phyloP scores from a whole-genome alignment of 2,888 invertebrate genomes.

The Andrena minutula region DNA sequence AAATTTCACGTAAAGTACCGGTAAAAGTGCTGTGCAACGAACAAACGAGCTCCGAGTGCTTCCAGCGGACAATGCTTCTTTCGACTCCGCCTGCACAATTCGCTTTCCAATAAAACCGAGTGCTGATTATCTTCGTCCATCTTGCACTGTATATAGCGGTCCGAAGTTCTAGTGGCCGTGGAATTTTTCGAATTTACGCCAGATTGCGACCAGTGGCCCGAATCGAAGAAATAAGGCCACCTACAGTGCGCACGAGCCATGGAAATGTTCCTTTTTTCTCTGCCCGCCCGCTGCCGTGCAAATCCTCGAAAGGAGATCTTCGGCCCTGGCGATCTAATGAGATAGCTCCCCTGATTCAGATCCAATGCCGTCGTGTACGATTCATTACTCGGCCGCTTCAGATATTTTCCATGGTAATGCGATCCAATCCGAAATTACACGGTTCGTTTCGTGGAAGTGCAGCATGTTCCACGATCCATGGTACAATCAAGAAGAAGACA shows the following conservation, averaged over 20 bases:
- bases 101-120: constrained; percentile 67
- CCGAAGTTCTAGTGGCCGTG: neutral
- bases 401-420: neutral
- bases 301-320: constrained; percentile 7
- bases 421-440: constrained; percentile 20
- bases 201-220: constrained; percentile 37
- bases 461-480: neutral
- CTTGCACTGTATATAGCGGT: neutral
- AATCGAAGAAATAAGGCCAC: constrained; percentile 42
- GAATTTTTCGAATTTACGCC: constrained; percentile 47
- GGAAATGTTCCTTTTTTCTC: constrained; percentile 11
- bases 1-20: constrained; percentile 55
- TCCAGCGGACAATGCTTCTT: constrained; percentile 65
- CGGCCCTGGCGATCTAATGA: constrained; percentile 7
- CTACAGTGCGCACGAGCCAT: constrained; percentile 9
- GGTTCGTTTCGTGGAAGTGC: neutral
- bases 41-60: constrained; percentile 52
- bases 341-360: constrained; percentile 8
- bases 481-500: neutral
- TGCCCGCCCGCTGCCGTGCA: neutral
- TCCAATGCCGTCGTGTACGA: neutral
- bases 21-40: constrained; percentile 44
- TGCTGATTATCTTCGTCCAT: constrained; percentile 67
- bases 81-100: constrained; percentile 61
- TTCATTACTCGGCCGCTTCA: constrained; percentile 9